A percentile compares a stretch with the other conserved stretches of the same genome.
These are phyloP conservation scores for Microctonus aethiopoides DNA, from an alignment of 2,888 invertebrate genomes.

Conservation along the genomic window DNA sequence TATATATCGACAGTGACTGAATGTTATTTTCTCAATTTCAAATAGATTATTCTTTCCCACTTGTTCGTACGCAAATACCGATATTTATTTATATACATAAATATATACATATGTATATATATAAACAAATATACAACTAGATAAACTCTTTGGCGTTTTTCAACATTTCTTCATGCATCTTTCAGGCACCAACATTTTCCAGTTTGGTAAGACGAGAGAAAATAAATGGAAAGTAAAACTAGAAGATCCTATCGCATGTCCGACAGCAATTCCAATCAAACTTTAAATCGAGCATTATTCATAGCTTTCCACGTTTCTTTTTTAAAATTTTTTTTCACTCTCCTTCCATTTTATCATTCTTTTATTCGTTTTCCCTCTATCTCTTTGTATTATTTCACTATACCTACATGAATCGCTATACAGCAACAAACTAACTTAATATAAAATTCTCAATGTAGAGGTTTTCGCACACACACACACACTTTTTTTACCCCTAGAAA, in stretches of 20 bases:
- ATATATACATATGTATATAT: background rate
- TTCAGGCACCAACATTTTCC: slow-evolving; percentile 10
- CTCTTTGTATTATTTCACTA: background rate
- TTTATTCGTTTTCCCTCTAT: slow-evolving; percentile 10
- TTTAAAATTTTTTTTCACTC: background rate
- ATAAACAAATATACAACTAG: background rate
- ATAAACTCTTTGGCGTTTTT: background rate
- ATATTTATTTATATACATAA: background rate
- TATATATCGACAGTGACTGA: background rate
- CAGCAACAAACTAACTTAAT: slow-evolving; percentile 25
- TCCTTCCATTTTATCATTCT: background rate
- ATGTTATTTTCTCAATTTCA: background rate
- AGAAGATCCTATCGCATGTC: slow-evolving; percentile 31
- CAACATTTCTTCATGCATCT: slow-evolving; percentile 2
- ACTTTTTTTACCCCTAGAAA: no score
- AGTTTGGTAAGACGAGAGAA: slow-evolving; percentile 18
- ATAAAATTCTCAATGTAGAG: slow-evolving; percentile 25
- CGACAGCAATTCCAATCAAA: slow-evolving; percentile 37
- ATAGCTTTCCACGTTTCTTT: slow-evolving; percentile 21
- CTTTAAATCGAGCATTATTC: slow-evolving; percentile 38
- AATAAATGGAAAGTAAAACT: slow-evolving; percentile 15
- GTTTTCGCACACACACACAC: background rate
- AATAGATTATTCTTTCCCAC: background rate
- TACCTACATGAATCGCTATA: background rate
- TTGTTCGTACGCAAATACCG: no score